Evolutionary conservation across 1,140 invertebrate genomes (phyloP).

Genomic region (Heliconius hewitsoni): DNA sequence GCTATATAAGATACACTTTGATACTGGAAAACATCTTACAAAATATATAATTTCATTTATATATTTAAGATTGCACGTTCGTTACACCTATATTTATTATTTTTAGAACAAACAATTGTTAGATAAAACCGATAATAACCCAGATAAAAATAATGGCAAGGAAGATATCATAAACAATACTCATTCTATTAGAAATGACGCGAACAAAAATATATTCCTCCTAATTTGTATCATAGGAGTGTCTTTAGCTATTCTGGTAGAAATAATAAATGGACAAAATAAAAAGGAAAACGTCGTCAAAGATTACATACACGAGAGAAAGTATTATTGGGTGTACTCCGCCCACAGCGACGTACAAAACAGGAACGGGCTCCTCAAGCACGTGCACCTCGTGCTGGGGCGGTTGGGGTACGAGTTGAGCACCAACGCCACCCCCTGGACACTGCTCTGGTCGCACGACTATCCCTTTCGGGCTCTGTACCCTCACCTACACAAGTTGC

Average conservation of each 20-base stretch:
- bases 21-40: too few species aligned
- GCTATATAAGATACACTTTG: too few species aligned
- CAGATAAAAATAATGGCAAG: constrained; percentile 35
- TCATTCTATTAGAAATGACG: constrained; percentile 43
- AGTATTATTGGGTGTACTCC: constrained; percentile 71
- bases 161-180: constrained; percentile 35
- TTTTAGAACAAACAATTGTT: constrained; percentile 44
- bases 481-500: constrained; percentile 82
- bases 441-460: constrained; percentile 95
- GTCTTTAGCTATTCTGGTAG: constrained; percentile 60
- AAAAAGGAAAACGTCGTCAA: constrained; percentile 43
- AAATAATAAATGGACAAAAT: constrained; percentile 58
- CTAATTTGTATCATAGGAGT: constrained; percentile 65
- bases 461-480: constrained; percentile 90
- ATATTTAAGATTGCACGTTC: too few species aligned
- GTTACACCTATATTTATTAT: constrained; percentile 17
- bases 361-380: constrained; percentile 85
- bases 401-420: constrained; percentile 87
- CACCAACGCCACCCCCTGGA: constrained; percentile 86
- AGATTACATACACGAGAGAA: constrained; percentile 45
- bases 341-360: constrained; percentile 57
- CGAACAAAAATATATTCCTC: constrained; percentile 54
- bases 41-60: too few species aligned
- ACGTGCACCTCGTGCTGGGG: constrained; percentile 89
- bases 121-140: constrained; percentile 32